Evolutionary conservation across 2,797 vertebrate species (phyloP).

Genomic region (Cynodonichthys magdalenae): DNA sequence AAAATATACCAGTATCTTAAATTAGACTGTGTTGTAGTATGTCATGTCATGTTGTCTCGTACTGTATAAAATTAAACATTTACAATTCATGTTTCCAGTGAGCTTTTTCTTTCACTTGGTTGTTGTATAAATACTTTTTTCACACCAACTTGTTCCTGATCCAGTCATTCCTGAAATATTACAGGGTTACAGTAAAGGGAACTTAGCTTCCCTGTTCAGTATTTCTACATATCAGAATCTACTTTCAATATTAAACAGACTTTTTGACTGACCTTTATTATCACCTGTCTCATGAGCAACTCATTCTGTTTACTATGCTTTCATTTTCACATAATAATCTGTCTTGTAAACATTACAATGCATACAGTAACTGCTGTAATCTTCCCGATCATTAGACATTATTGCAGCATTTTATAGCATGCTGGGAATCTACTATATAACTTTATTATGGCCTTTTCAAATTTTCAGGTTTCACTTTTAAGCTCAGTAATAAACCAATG

Average conservation of each 20-base stretch:
- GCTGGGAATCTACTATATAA: not conserved
- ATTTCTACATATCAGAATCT: constrained; percentile 21
- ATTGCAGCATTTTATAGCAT: not conserved
- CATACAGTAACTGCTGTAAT: no score
- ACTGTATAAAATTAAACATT: not conserved
- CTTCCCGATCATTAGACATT: not conserved
- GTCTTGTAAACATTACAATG: constrained; percentile 1
- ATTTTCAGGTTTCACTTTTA: constrained; percentile 16
- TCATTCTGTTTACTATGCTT: constrained; percentile 11
- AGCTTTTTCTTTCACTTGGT: no score
- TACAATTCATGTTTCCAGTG: no score
- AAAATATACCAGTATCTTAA: not conserved
- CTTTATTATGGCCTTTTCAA: not conserved
- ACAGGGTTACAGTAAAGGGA: constrained; percentile 5
- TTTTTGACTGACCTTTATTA: not conserved
- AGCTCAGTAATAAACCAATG: not conserved
- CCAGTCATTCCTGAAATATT: not conserved
- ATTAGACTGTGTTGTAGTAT: no score
- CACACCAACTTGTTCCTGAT: not conserved
- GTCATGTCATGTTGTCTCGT: not conserved
- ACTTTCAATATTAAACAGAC: constrained; percentile 44
- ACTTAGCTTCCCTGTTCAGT: no score
- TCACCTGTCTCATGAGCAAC: not conserved
- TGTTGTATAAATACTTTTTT: no score
- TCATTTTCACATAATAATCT: not conserved